Evolutionary conservation across 2,888 invertebrate genomes (phyloP).

Genomic region (Cyaniris semiargus): DNA sequence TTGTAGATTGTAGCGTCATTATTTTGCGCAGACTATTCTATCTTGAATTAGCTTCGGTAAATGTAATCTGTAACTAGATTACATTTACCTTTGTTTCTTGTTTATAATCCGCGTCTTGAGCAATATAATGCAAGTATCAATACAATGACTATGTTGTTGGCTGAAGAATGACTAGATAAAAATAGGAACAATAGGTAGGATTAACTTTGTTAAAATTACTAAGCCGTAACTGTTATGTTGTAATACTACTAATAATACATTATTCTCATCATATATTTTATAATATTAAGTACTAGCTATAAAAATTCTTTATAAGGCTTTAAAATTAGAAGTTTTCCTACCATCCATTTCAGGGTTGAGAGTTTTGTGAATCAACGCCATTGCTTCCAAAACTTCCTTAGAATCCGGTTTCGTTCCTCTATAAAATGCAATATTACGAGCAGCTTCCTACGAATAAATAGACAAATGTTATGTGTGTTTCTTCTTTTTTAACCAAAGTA

Average conservation of each 20-base stretch:
- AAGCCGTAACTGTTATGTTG: background rate
- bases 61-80: background rate
- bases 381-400: constrained; percentile 52
- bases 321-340: constrained; percentile 24
- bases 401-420: constrained; percentile 49
- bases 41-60: background rate
- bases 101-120: background rate
- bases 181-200: background rate
- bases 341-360: constrained; percentile 50
- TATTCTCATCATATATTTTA: too few relatives aligned
- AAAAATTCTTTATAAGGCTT: background rate
- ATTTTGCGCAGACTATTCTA: background rate
- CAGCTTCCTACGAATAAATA: constrained; percentile 55
- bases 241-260: too few relatives aligned
- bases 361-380: constrained; percentile 49
- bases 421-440: constrained; percentile 56
- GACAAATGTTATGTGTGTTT: background rate
- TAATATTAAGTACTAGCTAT: too few relatives aligned
- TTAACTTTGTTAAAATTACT: background rate
- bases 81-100: background rate
- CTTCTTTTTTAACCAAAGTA: background rate
- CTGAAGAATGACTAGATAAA: background rate
- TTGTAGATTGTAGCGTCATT: background rate
- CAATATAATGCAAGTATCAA: constrained; percentile 6
- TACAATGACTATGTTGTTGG: background rate